Conservation (phyloP, 2,797 vertebrate genomes). For the Periparus ater region DNA sequence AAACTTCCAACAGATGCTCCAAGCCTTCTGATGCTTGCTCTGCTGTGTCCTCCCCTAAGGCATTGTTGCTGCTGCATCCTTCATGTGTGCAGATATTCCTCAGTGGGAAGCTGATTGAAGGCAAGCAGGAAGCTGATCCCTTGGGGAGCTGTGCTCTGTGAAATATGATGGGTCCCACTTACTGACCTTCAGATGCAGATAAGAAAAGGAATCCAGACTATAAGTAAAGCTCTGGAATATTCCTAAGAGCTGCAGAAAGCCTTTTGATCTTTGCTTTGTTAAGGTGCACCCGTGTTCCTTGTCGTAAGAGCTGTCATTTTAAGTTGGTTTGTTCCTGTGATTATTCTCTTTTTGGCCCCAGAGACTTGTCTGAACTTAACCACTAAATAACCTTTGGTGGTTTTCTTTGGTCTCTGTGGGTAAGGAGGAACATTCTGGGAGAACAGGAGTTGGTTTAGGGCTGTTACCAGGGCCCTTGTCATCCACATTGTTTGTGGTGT, state of each 20-base stretch:
- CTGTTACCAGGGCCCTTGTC: background rate
- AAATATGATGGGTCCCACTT: background rate
- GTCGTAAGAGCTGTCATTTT: background rate
- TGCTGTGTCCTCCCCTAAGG: background rate
- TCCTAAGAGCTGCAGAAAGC: background rate
- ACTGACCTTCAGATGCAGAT: background rate
- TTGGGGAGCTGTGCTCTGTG: background rate
- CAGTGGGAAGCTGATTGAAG: background rate
- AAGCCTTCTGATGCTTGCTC: background rate
- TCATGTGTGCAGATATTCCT: background rate
- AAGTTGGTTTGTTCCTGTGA: background rate
- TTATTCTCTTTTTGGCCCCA: background rate
- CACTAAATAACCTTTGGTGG: background rate
- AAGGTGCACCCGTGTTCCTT: background rate
- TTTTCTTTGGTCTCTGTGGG: background rate
- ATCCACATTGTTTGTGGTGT: fast-evolving
- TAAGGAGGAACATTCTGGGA: background rate
- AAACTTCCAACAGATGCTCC: background rate
- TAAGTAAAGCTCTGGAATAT: background rate
- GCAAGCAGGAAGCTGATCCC: background rate
- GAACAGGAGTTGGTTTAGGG: background rate
- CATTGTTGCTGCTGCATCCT: background rate
- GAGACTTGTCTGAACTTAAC: background rate
- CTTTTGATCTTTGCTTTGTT: background rate
- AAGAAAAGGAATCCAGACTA: background rate